Evolutionary conservation across 2,797 vertebrate genomes (phyloP), one percentile per base, ranked within the genome.

Genomic region (Hirundo rustica): DNA sequence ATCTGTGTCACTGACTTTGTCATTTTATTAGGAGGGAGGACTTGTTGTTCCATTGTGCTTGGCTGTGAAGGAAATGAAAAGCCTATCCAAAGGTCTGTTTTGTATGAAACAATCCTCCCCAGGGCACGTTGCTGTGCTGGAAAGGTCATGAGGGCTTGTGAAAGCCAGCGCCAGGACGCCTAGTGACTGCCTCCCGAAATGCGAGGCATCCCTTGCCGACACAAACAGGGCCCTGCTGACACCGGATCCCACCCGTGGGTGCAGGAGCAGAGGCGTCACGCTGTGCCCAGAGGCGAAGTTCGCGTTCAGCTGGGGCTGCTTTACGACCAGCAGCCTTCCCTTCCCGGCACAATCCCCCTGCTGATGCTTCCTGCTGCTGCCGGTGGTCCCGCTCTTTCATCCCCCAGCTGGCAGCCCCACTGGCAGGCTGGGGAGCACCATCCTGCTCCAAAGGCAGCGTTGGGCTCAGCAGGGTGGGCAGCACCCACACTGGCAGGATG

Each of bases 31-130:
- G 54, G 42, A 85, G 82, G 2, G 3, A 91, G 87, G 82, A 92
- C 95, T 96, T 62, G 82, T 55, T 88, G 96, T 96, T 96, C 91
- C 79, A 89, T 80, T 72, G 85, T 54, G 85, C 62, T 93, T 92
- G 95, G 88, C 82, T 47, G 85, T 5, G 47, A 72, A 96, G 95
- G 96, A 95, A 95, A 93, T 91, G 77, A 95, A 89, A 91, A 96
- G 89, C 82, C 85, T 88, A 74, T 95, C 94, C 93, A 95, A 96
- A 92, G 88, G 82, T 95, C 95, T 96, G 94, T 61, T 96, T 88
- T 89, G 88, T 53, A 91, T 92, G 95, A 95, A 92, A 83, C 85
- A 92, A 92, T 88, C 79, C 76, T 96, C 95, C 94, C 96, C 88
- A 62, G 91, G 95, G 95, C 92, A 74, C 5, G 27, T 80, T 73